Conservation (phyloP, 2,888 invertebrate genomes). For the Ornithoptera priamus region DNA sequence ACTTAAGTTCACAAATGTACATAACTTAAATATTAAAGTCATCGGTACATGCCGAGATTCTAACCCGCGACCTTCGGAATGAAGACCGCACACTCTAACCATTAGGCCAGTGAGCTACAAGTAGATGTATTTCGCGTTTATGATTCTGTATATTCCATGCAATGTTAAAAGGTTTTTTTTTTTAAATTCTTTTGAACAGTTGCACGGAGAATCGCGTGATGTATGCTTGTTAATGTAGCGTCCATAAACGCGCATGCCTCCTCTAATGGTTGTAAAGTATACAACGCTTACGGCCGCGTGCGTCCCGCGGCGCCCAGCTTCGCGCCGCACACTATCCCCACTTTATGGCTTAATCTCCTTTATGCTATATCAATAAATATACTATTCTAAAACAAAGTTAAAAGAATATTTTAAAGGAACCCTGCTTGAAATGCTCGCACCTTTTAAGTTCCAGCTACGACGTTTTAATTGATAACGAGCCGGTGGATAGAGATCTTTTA, state of each 20-base stretch:
- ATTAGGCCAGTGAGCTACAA: too few species aligned
- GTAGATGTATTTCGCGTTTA: too few species aligned
- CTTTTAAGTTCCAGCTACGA: slow-evolving; percentile 35
- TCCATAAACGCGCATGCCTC: slow-evolving; percentile 38
- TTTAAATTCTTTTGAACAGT: too few species aligned
- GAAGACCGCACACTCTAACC: too few species aligned
- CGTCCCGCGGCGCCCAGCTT: slow-evolving; percentile 70
- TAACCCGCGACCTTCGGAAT: too few species aligned
- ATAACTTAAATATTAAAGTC: too few species aligned
- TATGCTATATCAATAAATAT: slow-evolving; percentile 73
- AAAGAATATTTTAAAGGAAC: slow-evolving; percentile 36
- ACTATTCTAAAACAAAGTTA: slow-evolving; percentile 56
- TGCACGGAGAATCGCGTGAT: slow-evolving; percentile 36
- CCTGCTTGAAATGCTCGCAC: neutral
- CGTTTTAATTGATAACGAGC: too few species aligned
- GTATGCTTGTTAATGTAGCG: slow-evolving; percentile 25
- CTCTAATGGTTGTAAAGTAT: slow-evolving; percentile 59
- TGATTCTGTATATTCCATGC: too few species aligned
- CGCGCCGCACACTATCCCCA: slow-evolving; percentile 53
- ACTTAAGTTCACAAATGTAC: too few species aligned
- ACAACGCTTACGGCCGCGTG: slow-evolving; percentile 53
- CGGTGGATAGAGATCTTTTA: too few species aligned
- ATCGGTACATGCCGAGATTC: too few species aligned
- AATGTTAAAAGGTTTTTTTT: too few species aligned
- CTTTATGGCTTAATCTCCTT: slow-evolving; percentile 77